Base-by-base conservation (phyloP, 2,113 vertebrate genomes). In the Sitta europaea region DNA sequence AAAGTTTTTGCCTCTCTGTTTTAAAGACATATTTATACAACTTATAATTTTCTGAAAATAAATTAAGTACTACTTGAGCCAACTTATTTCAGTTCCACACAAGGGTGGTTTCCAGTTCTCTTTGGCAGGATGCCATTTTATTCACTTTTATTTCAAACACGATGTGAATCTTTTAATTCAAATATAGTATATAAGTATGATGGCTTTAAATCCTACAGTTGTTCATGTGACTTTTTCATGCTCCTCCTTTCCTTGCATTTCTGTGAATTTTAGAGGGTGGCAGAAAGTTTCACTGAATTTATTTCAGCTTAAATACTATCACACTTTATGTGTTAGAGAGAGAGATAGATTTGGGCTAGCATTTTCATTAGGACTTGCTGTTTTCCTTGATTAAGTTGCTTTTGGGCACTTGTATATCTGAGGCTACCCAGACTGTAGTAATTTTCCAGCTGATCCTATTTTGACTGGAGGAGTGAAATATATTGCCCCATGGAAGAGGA, bases 91-190 rank as follows among this genome's bases (percentile, higher is more conserved):
- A 77, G 90, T 97, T 97, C 96, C 94, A 93, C 95, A 97, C 90
- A 92, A 96, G 95, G 95, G 89, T 97, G 91, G 88, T 97, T 98
- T 97, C 96, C 96, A 92, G 96, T 95, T 96, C 89, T 94, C 50
- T 93, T 93, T 98, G 97, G 98, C 97, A 97, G 95, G 35, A 94
- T 94, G 97, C 97, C 97, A 97, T 73, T 95, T 85, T 94, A 94
- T 96, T 97, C 92, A 91, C 97, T 97, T 98, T 97, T 97, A 97
- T 98, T 98, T 97, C 96, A 95, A 96, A 97, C 83, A 97, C 92
- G 97, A 97, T 97, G 91, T 88, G 89, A 98, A 98, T 96, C 96
- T 94, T 98, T 97, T 97, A 96, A 98, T 98, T 98, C 87, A 35
- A 95, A 95, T 97, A 79, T 27, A 95, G 77, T 96, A 72, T 91